Evolutionary conservation across 2,113 vertebrate species (phyloP).

Genomic region (Thymallus thymallus): DNA sequence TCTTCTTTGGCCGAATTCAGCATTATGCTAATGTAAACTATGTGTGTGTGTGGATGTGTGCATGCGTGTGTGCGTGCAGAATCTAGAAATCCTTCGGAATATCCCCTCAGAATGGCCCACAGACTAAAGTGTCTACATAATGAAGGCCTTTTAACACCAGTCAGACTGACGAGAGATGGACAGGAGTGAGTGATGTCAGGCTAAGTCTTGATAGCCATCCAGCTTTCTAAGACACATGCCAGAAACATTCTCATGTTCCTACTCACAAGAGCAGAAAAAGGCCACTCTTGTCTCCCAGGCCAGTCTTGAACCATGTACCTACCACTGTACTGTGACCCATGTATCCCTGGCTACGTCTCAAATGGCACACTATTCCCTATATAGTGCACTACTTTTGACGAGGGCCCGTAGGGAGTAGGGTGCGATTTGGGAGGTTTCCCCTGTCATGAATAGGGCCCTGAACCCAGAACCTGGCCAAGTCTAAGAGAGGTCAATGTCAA

Average conservation of each 20-base stretch:
- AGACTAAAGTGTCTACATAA: not conserved
- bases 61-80: too few relatives aligned
- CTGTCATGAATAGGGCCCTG: slow-evolving; percentile 32
- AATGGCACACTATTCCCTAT: too few relatives aligned
- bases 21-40: not conserved
- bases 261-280: slow-evolving; percentile 36
- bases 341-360: not conserved
- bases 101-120: too few relatives aligned
- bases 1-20: not conserved
- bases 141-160: not conserved
- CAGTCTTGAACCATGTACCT: slow-evolving; percentile 1
- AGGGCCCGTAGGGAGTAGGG: too few relatives aligned
- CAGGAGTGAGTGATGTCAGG: slow-evolving; percentile 35
- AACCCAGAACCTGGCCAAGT: slow-evolving; percentile 58
- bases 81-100: too few relatives aligned
- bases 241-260: slow-evolving; percentile 45
- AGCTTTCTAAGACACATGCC: slow-evolving; percentile 43
- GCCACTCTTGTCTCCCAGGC: slow-evolving; percentile 25
- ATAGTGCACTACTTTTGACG: too few relatives aligned
- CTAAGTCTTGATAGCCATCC: slow-evolving; percentile 45
- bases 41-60: too few relatives aligned
- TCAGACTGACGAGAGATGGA: slow-evolving; percentile 31
- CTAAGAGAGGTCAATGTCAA: slow-evolving; percentile 67
- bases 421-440: not conserved
- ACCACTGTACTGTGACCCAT: slow-evolving; percentile 34